Percentiles rank a stretch among this genome's conserved stretches.
Conservation (phyloP, 2,797 vertebrate genomes). For the Malacoraja senta region DNA sequence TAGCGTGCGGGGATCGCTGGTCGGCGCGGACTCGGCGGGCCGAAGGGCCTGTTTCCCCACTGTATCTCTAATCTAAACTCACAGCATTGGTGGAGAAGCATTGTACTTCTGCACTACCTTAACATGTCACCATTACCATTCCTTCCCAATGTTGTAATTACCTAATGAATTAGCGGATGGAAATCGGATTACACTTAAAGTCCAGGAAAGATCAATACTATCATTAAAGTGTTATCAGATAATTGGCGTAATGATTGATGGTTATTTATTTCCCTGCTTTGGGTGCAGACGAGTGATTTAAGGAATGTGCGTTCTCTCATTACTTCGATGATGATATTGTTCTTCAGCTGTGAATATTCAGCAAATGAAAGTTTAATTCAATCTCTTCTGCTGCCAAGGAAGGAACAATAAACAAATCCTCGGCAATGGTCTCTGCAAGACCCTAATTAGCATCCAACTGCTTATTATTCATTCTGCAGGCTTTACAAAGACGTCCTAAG, state of each 20-base stretch:
- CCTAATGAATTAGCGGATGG: background rate
- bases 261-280: slow-evolving; percentile 30
- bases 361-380: slow-evolving; percentile 23
- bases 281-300: background rate
- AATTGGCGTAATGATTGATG: slow-evolving; percentile 23
- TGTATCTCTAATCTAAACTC: background rate
- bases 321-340: background rate
- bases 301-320: slow-evolving; percentile 11
- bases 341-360: background rate
- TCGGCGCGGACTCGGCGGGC: too few relatives aligned
- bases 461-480: slow-evolving; percentile 7
- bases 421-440: background rate
- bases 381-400: background rate
- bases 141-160: background rate
- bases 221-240: slow-evolving; percentile 24
- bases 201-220: slow-evolving; percentile 19
- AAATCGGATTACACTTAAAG: slow-evolving; percentile 21
- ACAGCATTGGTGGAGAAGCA: background rate
- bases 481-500: background rate
- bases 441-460: background rate
- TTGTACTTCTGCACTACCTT: background rate
- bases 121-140: background rate
- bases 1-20: too few relatives aligned
- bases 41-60: too few relatives aligned
- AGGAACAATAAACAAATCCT: slow-evolving; percentile 26